A percentile compares a stretch with the other conserved stretches of the same genome.
These are phyloP conservation scores for Lamprologus tigripictilis DNA, from an alignment of 2,113 vertebrate genomes.

Conservation along the genomic window DNA sequence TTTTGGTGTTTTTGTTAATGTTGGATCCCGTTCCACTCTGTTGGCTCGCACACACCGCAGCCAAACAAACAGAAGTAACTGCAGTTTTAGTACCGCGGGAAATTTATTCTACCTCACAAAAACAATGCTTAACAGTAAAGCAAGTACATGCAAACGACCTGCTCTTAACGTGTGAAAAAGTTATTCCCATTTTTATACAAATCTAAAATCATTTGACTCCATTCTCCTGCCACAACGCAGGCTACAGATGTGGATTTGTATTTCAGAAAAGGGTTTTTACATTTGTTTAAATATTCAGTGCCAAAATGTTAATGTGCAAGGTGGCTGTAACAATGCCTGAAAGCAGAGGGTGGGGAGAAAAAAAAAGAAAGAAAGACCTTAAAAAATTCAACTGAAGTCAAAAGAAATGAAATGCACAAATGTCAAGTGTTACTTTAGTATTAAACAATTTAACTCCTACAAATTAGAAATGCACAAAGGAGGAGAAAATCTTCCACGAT, in stretches of 20 bases:
- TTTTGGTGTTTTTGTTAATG: slow-evolving; percentile 23
- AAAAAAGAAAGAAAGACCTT: background rate
- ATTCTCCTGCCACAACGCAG: background rate
- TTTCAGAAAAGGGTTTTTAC: background rate
- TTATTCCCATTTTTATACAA: background rate
- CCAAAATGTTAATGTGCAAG: background rate
- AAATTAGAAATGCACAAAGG: background rate
- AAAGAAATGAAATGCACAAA: background rate
- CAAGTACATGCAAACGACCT: background rate
- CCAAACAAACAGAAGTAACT: background rate
- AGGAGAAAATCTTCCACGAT: background rate
- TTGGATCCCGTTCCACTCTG: slow-evolving; percentile 5
- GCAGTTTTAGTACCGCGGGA: background rate
- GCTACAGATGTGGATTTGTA: background rate
- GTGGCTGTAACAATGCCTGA: background rate
- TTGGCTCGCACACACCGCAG: background rate
- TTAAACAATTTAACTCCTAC: background rate
- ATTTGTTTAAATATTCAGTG: background rate
- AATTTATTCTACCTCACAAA: background rate
- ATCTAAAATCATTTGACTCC: background rate
- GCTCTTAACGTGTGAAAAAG: background rate
- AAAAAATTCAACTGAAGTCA: background rate
- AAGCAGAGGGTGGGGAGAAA: background rate
- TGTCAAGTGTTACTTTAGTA: background rate
- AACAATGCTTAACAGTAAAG: background rate